Evolutionary conservation across 2,888 invertebrate species (phyloP).

Genomic region (Dasypolia templi): DNA sequence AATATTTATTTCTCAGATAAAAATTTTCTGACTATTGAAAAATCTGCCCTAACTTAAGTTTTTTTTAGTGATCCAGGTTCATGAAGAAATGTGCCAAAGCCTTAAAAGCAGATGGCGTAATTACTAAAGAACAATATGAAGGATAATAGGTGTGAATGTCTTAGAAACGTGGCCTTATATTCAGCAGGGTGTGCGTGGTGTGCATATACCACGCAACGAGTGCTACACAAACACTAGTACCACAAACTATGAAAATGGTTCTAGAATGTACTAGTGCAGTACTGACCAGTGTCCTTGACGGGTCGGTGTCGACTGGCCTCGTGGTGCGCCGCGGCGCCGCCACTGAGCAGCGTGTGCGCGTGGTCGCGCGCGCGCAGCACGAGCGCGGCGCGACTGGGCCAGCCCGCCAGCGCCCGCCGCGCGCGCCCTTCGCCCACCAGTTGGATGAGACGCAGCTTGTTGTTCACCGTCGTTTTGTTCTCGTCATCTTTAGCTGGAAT

Average conservation of each 20-base stretch:
- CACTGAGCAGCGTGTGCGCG: slow-evolving; percentile 94
- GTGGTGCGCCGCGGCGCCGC: slow-evolving; percentile 69
- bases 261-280: background rate
- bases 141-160: background rate
- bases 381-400: slow-evolving; percentile 94
- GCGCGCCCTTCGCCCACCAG: slow-evolving; percentile 94
- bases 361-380: slow-evolving; percentile 95
- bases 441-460: slow-evolving; percentile 93
- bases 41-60: background rate
- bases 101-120: background rate
- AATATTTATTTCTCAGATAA: background rate
- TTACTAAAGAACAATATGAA: background rate
- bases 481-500: slow-evolving; percentile 87
- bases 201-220: too few species aligned
- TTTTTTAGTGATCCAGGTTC: background rate
- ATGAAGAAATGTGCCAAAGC: background rate
- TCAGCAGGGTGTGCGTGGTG: background rate
- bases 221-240: too few species aligned
- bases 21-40: background rate
- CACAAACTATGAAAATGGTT: background rate
- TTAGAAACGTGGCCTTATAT: background rate
- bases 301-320: slow-evolving; percentile 71
- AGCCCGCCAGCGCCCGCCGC: slow-evolving; percentile 94
- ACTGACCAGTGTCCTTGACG: slow-evolving; percentile 71
- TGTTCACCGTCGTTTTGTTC: slow-evolving; percentile 90